Base-by-base conservation (phyloP, 2,797 vertebrate genomes). In the Arrhamphus sclerolepis region DNA sequence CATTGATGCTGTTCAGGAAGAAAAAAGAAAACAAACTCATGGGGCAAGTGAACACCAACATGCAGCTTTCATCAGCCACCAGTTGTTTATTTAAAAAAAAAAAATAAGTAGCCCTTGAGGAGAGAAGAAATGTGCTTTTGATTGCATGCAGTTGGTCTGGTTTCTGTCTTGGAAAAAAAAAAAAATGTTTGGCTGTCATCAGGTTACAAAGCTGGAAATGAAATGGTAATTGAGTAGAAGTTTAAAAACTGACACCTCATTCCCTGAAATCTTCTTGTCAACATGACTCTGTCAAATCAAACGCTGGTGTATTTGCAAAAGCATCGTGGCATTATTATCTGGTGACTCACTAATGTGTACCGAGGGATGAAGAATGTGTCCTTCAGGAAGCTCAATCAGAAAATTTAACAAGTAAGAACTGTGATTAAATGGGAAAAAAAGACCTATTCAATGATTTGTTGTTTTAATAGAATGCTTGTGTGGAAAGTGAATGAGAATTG, bases 311-410 rank as follows among this genome's bases (percentile, higher is more conserved):
- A 18, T 26, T 13, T 16, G 47, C 46, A n/a, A 42, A 3, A 31
- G 6, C 20, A 19, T 18, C 8, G 11, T 19, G 9, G 29, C 38
- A n/a, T 26, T 38, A 31, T 56, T 50, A 29, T 40, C 55, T 42
- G 24, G 43, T 20, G 21, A 61, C 59, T 8, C 51, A 58, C 34
- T 17, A 54, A 58, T 50, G 28, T 43, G 19, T 17, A 38, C 22
- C 17, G 28, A 17, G 5, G 44, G n/a, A 20, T 1, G 10, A n/a
- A 26, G 8, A 49, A 39, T 44, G 9, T 34, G 13, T 56, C 40
- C 52, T 50, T 34, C 10, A 31, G 19, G 6, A 50, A 28, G n/a
- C 38, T 43, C 18, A 10, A 19, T 11, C 40, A 55, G 3, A 11
- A 29, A 5, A 29, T 21, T 13, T 52, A 21, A 16, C 19, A 21